Evolutionary conservation across 2,888 invertebrate species (phyloP).

Genomic region (Drosophila suboccidentalis): DNA sequence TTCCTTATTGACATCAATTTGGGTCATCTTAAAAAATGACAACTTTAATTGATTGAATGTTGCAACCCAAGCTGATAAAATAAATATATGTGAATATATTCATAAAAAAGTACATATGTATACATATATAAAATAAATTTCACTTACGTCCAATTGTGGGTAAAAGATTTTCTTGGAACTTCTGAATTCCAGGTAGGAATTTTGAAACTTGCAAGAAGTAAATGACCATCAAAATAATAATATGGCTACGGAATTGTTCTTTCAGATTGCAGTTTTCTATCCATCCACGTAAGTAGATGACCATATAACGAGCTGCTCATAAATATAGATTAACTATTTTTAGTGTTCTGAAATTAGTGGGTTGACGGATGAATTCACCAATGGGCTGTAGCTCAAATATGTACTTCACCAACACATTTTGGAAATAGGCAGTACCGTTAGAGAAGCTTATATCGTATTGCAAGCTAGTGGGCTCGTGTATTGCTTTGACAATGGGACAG

Average conservation of each 20-base stretch:
- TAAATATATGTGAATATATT: neutral
- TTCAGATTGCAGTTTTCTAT: neutral
- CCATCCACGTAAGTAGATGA: conserved; percentile 5
- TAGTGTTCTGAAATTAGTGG: neutral
- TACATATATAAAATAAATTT: neutral
- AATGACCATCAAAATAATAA: conserved; percentile 8
- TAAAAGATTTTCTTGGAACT: conserved; percentile 1
- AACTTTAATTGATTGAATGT: neutral
- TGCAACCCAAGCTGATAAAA: neutral
- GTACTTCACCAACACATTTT: conserved; percentile 7
- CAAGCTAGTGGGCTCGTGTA: neutral
- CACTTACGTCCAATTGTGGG: neutral
- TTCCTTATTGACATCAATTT: neutral
- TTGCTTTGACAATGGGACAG: neutral
- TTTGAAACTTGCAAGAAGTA: conserved; percentile 3
- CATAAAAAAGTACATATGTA: neutral
- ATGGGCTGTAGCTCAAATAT: conserved; percentile 12
- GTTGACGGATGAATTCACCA: neutral
- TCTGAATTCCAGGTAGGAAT: conserved; percentile 1
- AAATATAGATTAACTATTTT: neutral
- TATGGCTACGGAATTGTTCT: conserved; percentile 1
- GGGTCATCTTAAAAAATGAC: neutral
- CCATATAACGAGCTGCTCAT: conserved; percentile 9
- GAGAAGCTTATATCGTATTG: conserved; percentile 1
- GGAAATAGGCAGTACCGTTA: neutral